These are phyloP conservation scores for Hippoglossus hippoglossus DNA, from an alignment of 2,797 vertebrate species.

Conservation along the genomic window DNA sequence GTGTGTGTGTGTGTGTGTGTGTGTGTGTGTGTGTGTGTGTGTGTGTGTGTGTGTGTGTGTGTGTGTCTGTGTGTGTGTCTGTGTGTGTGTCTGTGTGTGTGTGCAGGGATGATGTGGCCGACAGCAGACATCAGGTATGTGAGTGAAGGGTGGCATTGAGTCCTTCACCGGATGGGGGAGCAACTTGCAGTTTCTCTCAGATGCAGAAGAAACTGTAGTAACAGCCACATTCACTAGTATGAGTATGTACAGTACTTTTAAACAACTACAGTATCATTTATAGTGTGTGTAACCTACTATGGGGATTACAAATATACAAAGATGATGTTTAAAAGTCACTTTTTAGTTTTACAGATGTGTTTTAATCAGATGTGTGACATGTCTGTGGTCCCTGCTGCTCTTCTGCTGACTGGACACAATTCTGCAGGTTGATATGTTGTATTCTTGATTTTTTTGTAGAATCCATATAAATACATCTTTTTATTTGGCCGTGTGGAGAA, in stretches of 20 bases:
- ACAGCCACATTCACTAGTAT: neutral
- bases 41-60: conserved; percentile 13
- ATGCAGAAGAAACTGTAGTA: conserved; percentile 4
- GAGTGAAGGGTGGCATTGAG: conserved; percentile 42
- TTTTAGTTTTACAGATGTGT: neutral
- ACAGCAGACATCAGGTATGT: conserved; percentile 56
- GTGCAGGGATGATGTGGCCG: conserved; percentile 70
- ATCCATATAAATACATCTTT: neutral
- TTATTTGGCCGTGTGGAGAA: neutral
- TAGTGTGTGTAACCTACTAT: neutral
- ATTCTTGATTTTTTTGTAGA: neutral
- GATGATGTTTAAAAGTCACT: neutral
- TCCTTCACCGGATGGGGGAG: conserved; percentile 47
- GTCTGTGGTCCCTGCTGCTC: neutral
- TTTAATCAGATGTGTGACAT: neutral
- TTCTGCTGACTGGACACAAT: conserved; percentile 18
- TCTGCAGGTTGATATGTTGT: conserved; percentile 8
- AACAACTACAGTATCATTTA: no score
- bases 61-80: conserved; percentile 1
- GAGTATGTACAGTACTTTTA: neutral
- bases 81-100: conserved; percentile 13
- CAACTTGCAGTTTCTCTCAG: conserved; percentile 28
- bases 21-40: conserved; percentile 10
- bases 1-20: conserved; percentile 4
- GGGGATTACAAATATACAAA: no score